Conservation (phyloP, 2,113 vertebrate species). For the Hymenochirus boettgeri region DNA sequence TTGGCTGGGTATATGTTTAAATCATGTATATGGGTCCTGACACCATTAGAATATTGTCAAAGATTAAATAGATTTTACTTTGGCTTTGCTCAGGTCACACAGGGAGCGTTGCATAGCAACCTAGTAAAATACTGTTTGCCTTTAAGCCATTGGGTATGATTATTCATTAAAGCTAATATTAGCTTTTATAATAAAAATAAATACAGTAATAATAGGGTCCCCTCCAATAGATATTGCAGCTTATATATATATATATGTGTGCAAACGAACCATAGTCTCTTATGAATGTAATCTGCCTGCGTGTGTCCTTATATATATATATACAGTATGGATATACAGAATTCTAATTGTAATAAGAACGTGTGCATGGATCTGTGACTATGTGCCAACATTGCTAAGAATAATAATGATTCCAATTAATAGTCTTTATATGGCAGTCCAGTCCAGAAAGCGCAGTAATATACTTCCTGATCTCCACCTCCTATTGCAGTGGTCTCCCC, state of each 20-base stretch:
- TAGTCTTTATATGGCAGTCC: not conserved
- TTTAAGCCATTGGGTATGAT: constrained; percentile 18
- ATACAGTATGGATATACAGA: not conserved
- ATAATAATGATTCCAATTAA: too few species aligned
- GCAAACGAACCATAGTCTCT: not conserved
- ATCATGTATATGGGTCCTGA: constrained; percentile 4
- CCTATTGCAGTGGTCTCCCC: constrained; percentile 30
- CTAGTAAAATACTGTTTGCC: constrained; percentile 36
- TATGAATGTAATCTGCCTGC: not conserved
- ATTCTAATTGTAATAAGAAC: too few species aligned
- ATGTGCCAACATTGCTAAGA: not conserved
- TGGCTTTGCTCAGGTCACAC: constrained; percentile 22
- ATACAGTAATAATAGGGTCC: constrained; percentile 14
- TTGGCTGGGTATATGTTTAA: not conserved
- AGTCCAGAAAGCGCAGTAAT: constrained; percentile 27
- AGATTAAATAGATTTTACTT: constrained; percentile 28
- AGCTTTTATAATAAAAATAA: constrained; percentile 31
- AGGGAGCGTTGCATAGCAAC: constrained; percentile 26
- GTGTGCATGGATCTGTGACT: too few species aligned
- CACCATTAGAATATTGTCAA: constrained; percentile 24
- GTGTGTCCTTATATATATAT: not conserved
- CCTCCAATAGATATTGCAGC: constrained; percentile 4
- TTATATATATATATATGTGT: constrained; percentile 1
- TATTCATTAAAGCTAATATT: constrained; percentile 39
- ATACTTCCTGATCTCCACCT: constrained; percentile 33